Evolutionary conservation across 2,888 invertebrate genomes (phyloP).

Genomic region (Neoscelio sp.): DNA sequence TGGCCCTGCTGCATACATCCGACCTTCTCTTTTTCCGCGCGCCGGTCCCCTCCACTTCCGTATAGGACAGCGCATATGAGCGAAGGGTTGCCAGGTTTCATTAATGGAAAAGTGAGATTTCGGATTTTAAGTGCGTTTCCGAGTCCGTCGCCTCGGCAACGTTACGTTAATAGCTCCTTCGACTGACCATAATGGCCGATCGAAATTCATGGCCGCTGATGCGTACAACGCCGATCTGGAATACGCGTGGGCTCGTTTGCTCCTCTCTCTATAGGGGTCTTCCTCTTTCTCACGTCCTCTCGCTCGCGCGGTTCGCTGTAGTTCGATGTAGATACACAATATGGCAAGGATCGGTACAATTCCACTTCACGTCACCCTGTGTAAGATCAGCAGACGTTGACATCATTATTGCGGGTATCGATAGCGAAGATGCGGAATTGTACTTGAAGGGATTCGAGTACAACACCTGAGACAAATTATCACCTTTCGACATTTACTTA

Average conservation of each 20-base stretch:
- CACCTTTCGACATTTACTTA: too few species aligned
- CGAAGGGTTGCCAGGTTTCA: slow-evolving; percentile 77
- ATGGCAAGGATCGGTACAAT: slow-evolving; percentile 60
- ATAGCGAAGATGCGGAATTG: slow-evolving; percentile 30
- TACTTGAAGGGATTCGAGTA: slow-evolving; percentile 28
- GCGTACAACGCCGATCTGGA: slow-evolving; percentile 61
- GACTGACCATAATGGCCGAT: slow-evolving; percentile 70
- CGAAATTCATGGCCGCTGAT: slow-evolving; percentile 70
- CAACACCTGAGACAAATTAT: too few species aligned
- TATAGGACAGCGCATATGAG: slow-evolving; percentile 71
- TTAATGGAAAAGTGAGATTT: slow-evolving; percentile 81
- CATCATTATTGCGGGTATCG: slow-evolving; percentile 58
- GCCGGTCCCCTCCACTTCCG: slow-evolving; percentile 55
- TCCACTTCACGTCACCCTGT: slow-evolving; percentile 51
- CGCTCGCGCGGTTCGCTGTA: slow-evolving; percentile 39
- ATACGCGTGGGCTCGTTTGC: slow-evolving; percentile 64
- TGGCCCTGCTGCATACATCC: slow-evolving; percentile 69
- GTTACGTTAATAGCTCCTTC: slow-evolving; percentile 73
- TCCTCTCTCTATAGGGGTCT: slow-evolving; percentile 25
- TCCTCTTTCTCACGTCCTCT: slow-evolving; percentile 48
- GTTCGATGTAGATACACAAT: slow-evolving; percentile 57
- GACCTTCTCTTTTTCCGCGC: slow-evolving; percentile 63
- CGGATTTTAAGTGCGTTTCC: slow-evolving; percentile 80
- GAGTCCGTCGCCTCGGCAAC: slow-evolving; percentile 71
- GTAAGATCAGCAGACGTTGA: slow-evolving; percentile 58